Base-by-base conservation (phyloP, 1,140 invertebrate species). In the Tachypleus tridentatus region DNA sequence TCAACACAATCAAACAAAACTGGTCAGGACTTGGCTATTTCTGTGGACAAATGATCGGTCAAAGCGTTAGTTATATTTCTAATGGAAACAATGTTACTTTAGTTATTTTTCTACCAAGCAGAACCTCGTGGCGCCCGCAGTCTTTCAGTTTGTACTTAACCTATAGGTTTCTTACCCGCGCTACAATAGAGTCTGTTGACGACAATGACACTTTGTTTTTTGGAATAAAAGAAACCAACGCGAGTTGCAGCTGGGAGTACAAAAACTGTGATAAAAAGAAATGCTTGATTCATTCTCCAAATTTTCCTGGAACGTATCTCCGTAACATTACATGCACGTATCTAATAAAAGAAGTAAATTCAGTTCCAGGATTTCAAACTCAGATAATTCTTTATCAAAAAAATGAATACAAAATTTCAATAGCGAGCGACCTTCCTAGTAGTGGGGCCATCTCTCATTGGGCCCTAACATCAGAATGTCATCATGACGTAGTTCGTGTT, bases 241-340 rank as follows among this genome's bases (percentile, higher is more conserved):
- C 64, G 4, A 66, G 62, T 8, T 70, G 69, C 53, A 68, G 69
- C 62, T 57, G 61, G 4, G 61, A 64, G n/a, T 69, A 67, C 54
- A 56, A 62, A 11, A 65, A 70, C 47, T 70, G 69, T 56, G 66
- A 69, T n/a, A 50, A 53, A 47, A 63, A 58, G 11, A 29, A 54
- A 53, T 71, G 70, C 56, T 68, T 54, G 49, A 63, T 71, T 50
- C 57, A 65, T 29, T 88, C 87, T 11, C 88, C 89, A 4, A 91
- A 91, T 79, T 91, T 88, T 77, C 89, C 88, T 8, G 89, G 89
- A 29, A 84, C 91, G 61, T 91, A 91, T 77, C 88, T 88, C 3
- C 79, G 89, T 66, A 91, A 91, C 76, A 83, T 89, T 60, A 89
- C 87, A 63, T 92, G 89, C 77, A 85, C 86, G 73, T 92, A 89